Evolutionary conservation across 2,797 vertebrate genomes (phyloP).

Genomic region (Alca torda): DNA sequence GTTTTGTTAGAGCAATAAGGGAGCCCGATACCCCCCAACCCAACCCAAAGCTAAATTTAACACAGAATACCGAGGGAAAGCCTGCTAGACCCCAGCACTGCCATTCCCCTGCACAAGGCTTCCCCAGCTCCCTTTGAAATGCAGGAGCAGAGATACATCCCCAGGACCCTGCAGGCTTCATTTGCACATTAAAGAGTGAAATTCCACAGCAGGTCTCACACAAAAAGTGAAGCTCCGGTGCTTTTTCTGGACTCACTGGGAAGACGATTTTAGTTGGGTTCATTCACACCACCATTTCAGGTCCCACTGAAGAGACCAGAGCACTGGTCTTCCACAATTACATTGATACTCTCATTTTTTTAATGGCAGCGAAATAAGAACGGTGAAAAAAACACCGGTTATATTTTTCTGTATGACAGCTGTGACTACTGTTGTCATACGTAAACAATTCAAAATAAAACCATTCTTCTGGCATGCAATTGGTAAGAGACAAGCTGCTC

Average conservation of each 20-base stretch:
- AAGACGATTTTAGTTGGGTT: neutral
- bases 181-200: neutral
- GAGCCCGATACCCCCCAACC: neutral
- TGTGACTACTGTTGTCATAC: neutral
- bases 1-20: neutral
- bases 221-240: neutral
- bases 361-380: neutral
- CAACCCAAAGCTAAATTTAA: neutral
- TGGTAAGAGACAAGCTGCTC: neutral
- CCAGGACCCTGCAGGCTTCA: neutral
- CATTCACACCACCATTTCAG: neutral
- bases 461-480: neutral
- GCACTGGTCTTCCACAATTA: neutral
- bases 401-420: neutral
- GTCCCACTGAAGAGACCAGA: neutral
- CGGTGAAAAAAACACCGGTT: neutral
- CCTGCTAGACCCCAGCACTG: neutral
- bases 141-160: neutral
- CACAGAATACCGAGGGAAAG: neutral
- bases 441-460: neutral
- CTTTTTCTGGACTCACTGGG: neutral
- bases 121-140: neutral
- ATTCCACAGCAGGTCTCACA: neutral
- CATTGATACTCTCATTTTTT: neutral
- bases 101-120: neutral